phyloP scores from a whole-genome alignment of 2,888 invertebrate species.

The Leuctra nigra region DNA sequence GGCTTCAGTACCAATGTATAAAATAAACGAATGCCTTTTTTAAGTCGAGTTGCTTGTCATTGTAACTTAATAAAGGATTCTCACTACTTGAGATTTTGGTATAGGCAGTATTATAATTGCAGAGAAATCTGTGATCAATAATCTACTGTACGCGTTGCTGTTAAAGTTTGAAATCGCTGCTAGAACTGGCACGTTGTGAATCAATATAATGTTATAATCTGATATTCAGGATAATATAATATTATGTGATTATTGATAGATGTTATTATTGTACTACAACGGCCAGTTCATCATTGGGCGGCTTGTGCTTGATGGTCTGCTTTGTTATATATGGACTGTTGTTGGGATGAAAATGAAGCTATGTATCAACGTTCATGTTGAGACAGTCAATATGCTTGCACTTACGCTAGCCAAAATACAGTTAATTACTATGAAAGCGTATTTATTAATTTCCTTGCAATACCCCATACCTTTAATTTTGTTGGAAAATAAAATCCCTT shows the following conservation, averaged over 20 bases:
- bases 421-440: background rate
- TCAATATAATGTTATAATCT: background rate
- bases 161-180: too few relatives aligned
- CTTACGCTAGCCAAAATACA: constrained; percentile 5
- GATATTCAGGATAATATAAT: background rate
- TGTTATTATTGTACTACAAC: background rate
- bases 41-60: background rate
- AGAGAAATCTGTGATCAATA: background rate
- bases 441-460: too few relatives aligned
- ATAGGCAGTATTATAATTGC: background rate
- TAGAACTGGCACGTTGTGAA: too few relatives aligned
- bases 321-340: background rate
- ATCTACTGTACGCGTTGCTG: too few relatives aligned
- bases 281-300: background rate
- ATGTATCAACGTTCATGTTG: background rate
- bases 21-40: background rate
- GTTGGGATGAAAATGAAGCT: background rate
- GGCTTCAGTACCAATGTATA: constrained; percentile 1
- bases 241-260: background rate
- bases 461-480: too few relatives aligned
- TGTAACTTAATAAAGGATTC: too few relatives aligned
- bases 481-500: too few relatives aligned
- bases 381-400: constrained; percentile 7
- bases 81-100: too few relatives aligned
- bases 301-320: background rate